Percentiles rank a stretch among this genome's conserved stretches.
Evolutionary conservation across 2,113 vertebrate genomes (phyloP).

Genomic region (Urocolius indicus): DNA sequence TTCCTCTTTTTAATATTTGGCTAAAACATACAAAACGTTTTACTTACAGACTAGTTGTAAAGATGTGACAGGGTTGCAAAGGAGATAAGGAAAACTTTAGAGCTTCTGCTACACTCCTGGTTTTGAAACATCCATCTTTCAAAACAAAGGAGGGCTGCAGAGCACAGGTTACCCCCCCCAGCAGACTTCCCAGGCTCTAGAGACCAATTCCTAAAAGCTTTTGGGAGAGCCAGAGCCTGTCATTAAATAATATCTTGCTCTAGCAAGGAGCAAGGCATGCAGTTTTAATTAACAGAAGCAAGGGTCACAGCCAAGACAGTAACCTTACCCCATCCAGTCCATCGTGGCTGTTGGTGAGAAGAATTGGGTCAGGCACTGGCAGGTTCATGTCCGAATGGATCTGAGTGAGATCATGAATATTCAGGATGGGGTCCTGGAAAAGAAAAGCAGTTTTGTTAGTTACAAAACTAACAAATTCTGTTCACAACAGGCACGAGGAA

Average conservation of each 20-base stretch:
- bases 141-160: not conserved
- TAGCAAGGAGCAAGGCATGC: not conserved
- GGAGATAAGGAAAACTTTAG: not conserved
- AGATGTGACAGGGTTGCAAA: not conserved
- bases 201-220: not conserved
- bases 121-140: not conserved
- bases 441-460: not conserved
- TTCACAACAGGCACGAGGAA: not conserved
- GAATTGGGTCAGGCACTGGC: constrained; percentile 95
- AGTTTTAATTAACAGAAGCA: not conserved
- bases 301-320: not conserved
- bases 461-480: not conserved
- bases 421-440: constrained; percentile 92
- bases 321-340: constrained; percentile 91
- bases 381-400: constrained; percentile 98
- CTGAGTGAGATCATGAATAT: constrained; percentile 94
- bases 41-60: not conserved
- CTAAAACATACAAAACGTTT: constrained; percentile 72
- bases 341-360: constrained; percentile 94
- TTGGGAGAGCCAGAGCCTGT: not conserved
- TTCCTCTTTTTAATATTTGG: constrained; percentile 97
- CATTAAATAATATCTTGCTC: not conserved
- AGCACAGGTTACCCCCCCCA: not conserved
- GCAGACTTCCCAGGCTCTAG: not conserved
- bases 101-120: not conserved